Conservation (phyloP, 2,888 invertebrate genomes). For the Heliconius hortense region DNA sequence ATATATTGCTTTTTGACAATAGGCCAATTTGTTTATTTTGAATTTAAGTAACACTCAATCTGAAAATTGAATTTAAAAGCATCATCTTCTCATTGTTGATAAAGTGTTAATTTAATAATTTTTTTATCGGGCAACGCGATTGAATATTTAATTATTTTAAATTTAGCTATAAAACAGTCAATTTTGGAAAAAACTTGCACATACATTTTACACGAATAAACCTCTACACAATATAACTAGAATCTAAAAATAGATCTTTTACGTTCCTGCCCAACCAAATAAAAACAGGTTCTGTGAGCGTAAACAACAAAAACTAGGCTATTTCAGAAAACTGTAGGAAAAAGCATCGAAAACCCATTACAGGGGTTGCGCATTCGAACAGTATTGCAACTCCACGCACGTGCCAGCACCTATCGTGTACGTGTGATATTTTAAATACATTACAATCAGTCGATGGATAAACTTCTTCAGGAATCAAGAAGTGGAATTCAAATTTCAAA, state of each 20-base stretch:
- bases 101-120: neutral
- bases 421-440: conserved; percentile 30
- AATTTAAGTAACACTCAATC: neutral
- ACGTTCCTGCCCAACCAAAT: conserved; percentile 8
- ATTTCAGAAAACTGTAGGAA: conserved; percentile 23
- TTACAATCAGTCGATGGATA: conserved; percentile 17
- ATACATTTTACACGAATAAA: neutral
- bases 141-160: too few relatives aligned
- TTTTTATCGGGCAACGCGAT: neutral
- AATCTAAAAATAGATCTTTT: neutral
- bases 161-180: neutral
- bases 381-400: conserved; percentile 25
- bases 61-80: neutral
- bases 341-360: conserved; percentile 37
- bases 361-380: conserved; percentile 25
- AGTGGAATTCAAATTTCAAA: neutral
- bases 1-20: neutral
- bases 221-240: neutral
- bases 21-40: neutral
- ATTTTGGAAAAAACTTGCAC: neutral
- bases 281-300: conserved; percentile 5
- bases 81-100: neutral
- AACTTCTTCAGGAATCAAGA: neutral
- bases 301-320: conserved; percentile 29
- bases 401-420: conserved; percentile 17